Evolutionary conservation across 2,888 invertebrate genomes (phyloP).

Genomic region (Platycheirus albimanus): DNA sequence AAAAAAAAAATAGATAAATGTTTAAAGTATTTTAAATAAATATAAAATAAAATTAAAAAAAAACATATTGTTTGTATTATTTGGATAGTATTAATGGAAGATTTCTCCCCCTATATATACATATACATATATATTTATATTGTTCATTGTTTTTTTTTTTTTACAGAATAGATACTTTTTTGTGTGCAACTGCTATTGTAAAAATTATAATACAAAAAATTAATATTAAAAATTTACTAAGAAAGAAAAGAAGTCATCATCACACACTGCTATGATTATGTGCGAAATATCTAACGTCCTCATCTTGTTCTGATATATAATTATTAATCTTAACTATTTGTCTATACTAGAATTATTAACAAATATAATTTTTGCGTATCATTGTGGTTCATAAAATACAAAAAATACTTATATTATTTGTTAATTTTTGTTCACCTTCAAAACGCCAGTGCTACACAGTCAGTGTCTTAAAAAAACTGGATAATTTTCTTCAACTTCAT

Average conservation of each 20-base stretch:
- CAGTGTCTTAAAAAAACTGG: no score
- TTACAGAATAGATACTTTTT: constrained; percentile 59
- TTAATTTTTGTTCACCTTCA: no score
- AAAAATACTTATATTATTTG: no score
- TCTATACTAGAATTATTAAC: constrained; percentile 26
- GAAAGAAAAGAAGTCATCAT: constrained; percentile 44
- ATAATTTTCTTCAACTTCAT: no score
- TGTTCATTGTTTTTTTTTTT: constrained; percentile 59
- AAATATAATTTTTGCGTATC: constrained; percentile 6
- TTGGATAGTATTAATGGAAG: constrained; percentile 70
- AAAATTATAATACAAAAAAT: constrained; percentile 45
- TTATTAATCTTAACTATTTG: constrained; percentile 20
- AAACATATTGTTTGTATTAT: constrained; percentile 62
- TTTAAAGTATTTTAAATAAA: constrained; percentile 71
- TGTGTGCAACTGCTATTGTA: constrained; percentile 69
- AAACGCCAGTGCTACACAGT: no score
- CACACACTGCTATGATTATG: constrained; percentile 64
- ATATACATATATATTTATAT: constrained; percentile 66
- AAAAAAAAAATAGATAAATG: constrained; percentile 68
- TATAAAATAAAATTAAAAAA: constrained; percentile 44
- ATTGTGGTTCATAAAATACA: constrained; percentile 4
- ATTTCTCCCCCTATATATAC: constrained; percentile 54
- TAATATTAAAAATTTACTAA: constrained; percentile 50
- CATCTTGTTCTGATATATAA: constrained; percentile 68
- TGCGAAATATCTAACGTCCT: constrained; percentile 71